These are phyloP conservation scores for Lanistes nyassanus DNA, from an alignment of 1,140 invertebrate species.

Conservation along the genomic window DNA sequence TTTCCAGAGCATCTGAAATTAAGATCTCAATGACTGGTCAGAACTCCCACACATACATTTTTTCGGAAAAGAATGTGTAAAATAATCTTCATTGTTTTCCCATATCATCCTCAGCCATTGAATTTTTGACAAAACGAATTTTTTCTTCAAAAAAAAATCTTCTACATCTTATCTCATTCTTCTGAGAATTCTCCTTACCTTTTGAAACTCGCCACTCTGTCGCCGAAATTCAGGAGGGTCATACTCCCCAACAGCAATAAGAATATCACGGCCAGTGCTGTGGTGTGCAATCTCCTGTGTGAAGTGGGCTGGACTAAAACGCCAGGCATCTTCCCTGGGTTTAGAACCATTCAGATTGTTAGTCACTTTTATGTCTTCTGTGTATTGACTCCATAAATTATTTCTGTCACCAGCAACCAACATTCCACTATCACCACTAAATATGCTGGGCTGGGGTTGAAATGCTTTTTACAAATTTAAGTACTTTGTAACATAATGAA, in stretches of 20 bases:
- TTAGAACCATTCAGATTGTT: neutral
- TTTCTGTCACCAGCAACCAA: neutral
- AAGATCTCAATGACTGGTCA: no score
- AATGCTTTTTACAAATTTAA: neutral
- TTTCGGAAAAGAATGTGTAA: neutral
- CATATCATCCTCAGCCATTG: neutral
- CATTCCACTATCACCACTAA: neutral
- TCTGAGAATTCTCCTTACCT: conserved; percentile 28
- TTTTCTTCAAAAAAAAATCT: neutral
- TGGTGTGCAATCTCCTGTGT: conserved; percentile 37
- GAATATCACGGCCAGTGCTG: conserved; percentile 41
- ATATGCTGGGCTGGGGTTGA: neutral
- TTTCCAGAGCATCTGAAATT: no score
- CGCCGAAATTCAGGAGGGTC: conserved; percentile 52
- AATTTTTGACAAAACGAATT: neutral
- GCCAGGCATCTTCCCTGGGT: conserved; percentile 48
- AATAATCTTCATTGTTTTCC: neutral
- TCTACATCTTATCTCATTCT: neutral
- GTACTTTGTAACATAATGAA: no score
- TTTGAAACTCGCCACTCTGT: conserved; percentile 49
- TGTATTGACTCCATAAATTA: neutral
- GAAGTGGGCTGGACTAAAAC: conserved; percentile 46
- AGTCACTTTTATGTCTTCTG: no score
- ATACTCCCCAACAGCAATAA: conserved; percentile 50
- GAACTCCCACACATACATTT: no score